These are phyloP conservation scores for Ptychodera flava DNA, from an alignment of 35 echinoderm and acorn worm genomes.

Conservation along the genomic window DNA sequence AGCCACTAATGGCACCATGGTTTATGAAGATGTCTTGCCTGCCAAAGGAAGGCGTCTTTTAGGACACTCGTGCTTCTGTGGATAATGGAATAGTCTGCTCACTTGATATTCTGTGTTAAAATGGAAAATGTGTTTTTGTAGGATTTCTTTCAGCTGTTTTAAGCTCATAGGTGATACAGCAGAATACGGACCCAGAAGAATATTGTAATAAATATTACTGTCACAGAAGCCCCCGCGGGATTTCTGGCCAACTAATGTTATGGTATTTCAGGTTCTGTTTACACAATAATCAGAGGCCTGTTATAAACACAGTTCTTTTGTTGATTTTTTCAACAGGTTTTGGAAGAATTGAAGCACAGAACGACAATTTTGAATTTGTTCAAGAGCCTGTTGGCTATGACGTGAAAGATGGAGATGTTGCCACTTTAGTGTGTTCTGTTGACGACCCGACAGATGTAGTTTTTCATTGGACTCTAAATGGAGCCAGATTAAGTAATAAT, in stretches of 20 bases:
- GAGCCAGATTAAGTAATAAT: not conserved
- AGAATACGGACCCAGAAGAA: too few species aligned
- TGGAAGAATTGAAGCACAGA: not conserved
- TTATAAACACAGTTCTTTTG: not conserved
- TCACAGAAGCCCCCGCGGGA: too few species aligned
- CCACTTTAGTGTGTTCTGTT: not conserved
- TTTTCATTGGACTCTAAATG: slow-evolving; percentile 3
- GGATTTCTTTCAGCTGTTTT: not conserved
- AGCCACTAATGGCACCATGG: not conserved
- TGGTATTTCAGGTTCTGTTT: too few species aligned
- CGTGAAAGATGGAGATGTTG: not conserved
- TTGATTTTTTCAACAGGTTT: not conserved
- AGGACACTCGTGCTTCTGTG: too few species aligned
- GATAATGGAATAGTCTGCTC: too few species aligned
- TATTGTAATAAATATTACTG: too few species aligned
- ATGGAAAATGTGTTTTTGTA: not conserved
- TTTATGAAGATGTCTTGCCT: not conserved
- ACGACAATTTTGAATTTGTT: not conserved
- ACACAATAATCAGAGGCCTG: too few species aligned
- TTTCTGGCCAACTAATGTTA: too few species aligned
- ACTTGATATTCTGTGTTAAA: too few species aligned
- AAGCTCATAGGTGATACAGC: too few species aligned
- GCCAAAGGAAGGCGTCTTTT: too few species aligned
- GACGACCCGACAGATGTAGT: not conserved
- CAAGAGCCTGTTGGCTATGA: slow-evolving; percentile 4